These are phyloP conservation scores for Patella depressa DNA, from an alignment of 2,888 invertebrate species.

Conservation along the genomic window DNA sequence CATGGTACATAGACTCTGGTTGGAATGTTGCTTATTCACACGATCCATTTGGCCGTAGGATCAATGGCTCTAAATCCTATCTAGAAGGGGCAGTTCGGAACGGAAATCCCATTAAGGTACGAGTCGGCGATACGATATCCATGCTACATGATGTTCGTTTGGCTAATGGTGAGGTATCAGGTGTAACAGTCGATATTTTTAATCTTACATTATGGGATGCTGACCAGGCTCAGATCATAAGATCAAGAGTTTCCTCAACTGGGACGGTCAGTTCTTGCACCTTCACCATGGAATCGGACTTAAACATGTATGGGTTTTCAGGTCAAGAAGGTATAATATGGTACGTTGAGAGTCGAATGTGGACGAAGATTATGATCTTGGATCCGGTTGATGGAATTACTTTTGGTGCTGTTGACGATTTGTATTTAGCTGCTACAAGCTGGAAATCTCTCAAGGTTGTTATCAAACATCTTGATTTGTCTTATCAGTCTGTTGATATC, in stretches of 20 bases:
- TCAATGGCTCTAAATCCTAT: too few relatives aligned
- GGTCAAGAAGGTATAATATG: not conserved
- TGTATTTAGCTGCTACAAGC: not conserved
- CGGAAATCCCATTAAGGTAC: too few relatives aligned
- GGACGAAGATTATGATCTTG: not conserved
- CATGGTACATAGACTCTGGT: too few relatives aligned
- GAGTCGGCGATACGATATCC: too few relatives aligned
- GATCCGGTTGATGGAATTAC: not conserved
- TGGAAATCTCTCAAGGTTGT: not conserved
- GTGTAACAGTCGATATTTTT: too few relatives aligned
- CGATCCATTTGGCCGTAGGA: too few relatives aligned
- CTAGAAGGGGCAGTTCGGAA: too few relatives aligned
- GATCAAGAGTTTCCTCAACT: not conserved
- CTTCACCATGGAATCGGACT: not conserved
- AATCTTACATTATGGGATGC: too few relatives aligned
- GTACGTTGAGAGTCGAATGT: not conserved
- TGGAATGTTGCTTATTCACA: too few relatives aligned
- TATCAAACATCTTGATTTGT: not conserved
- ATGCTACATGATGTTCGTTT: too few relatives aligned
- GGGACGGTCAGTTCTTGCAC: not conserved
- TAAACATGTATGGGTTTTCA: not conserved
- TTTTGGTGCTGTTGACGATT: not conserved
- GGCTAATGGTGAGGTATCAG: too few relatives aligned
- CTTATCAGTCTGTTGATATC: not conserved
- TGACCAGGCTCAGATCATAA: not conserved